phyloP scores from a whole-genome alignment of 2,888 invertebrate genomes.

The Odontocolon sp. region DNA sequence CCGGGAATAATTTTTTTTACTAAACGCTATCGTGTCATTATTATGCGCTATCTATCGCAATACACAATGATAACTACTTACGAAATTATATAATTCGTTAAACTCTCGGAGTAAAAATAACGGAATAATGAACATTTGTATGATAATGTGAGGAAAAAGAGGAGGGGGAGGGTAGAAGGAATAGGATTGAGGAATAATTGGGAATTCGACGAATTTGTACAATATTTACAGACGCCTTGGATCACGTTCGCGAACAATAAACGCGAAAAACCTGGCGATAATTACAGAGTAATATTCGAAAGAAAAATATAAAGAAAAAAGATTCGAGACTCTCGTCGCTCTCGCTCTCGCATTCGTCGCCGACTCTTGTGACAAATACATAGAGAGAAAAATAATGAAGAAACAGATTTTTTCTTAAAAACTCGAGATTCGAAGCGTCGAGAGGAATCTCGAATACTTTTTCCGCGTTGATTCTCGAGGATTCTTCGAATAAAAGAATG shows the following conservation, averaged over 20 bases:
- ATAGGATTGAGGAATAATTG: constrained; percentile 14
- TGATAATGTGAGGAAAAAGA: constrained; percentile 20
- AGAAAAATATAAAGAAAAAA: constrained; percentile 46
- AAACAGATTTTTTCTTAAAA: constrained; percentile 24
- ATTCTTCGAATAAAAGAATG: constrained; percentile 29
- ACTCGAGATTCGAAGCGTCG: constrained; percentile 1
- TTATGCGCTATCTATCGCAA: constrained; percentile 57
- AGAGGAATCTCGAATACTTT: constrained; percentile 8
- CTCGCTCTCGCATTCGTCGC: constrained; percentile 16
- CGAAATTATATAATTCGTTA: constrained; percentile 60
- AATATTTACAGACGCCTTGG: constrained; percentile 62
- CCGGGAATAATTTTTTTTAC: constrained; percentile 9
- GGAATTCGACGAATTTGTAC: constrained; percentile 59
- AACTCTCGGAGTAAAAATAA: constrained; percentile 63
- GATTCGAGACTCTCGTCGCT: constrained; percentile 37
- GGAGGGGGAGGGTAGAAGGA: neutral
- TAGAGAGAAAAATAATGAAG: constrained; percentile 47
- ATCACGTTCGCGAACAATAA: constrained; percentile 51
- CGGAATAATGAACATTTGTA: constrained; percentile 54
- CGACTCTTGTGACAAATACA: constrained; percentile 39
- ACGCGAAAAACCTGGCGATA: constrained; percentile 50
- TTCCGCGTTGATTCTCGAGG: neutral
- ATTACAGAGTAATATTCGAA: constrained; percentile 37
- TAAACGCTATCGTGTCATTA: constrained; percentile 44
- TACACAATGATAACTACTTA: constrained; percentile 57